phyloP scores from a whole-genome alignment of 2,888 invertebrate species.

The Odontomyia ornata region DNA sequence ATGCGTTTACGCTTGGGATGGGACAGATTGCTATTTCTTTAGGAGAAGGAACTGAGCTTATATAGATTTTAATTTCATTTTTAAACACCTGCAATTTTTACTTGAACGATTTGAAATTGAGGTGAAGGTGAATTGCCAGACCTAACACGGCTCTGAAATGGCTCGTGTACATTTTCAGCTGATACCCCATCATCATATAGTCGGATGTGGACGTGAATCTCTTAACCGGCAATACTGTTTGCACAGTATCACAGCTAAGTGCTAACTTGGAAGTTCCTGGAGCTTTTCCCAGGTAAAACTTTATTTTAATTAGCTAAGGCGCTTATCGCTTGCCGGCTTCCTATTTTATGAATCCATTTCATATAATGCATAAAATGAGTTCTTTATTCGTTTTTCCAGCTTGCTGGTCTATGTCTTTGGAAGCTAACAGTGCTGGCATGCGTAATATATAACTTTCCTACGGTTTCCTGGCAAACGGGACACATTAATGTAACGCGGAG shows the following conservation, averaged over 20 bases:
- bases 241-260: not conserved
- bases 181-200: no score
- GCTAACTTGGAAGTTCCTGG: not conserved
- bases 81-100: no score
- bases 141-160: not conserved
- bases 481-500: not conserved
- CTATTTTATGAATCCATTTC: slow-evolving; percentile 33
- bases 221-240: no score
- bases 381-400: slow-evolving; percentile 31
- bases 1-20: no score
- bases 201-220: no score
- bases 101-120: no score
- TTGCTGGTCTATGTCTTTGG: not conserved
- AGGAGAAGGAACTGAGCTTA: no score
- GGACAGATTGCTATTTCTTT: no score
- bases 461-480: not conserved
- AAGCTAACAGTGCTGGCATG: not conserved
- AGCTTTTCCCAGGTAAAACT: slow-evolving; percentile 28
- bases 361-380: slow-evolving; percentile 32
- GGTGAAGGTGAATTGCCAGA: no score
- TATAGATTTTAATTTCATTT: no score
- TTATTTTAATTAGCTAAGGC: slow-evolving; percentile 45
- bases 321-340: slow-evolving; percentile 31
- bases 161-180: not conserved
- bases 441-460: slow-evolving; percentile 26